Conservation (phyloP, 2,888 invertebrate species). For the Allygus modestus region DNA sequence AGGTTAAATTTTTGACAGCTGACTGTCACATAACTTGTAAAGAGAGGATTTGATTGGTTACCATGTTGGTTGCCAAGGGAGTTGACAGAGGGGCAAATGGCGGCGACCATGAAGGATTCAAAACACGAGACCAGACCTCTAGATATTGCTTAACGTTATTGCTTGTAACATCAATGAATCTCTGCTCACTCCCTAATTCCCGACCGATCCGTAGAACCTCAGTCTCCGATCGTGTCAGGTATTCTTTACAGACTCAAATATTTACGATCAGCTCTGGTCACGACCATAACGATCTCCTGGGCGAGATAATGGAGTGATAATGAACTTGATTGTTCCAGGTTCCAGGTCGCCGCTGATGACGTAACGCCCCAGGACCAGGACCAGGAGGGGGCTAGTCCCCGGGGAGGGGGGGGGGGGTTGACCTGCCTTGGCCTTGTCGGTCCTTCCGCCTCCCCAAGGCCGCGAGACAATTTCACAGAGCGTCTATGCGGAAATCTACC, state of each 20-base stretch:
- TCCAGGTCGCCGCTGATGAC: constrained; percentile 1
- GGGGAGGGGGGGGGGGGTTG: not conserved
- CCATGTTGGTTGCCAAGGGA: too few species aligned
- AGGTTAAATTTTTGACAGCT: too few species aligned
- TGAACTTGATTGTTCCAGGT: constrained; percentile 33
- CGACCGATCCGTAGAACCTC: not conserved
- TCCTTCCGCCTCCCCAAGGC: constrained; percentile 49
- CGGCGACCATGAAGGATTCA: too few species aligned
- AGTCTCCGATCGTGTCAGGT: constrained; percentile 8
- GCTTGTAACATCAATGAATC: too few species aligned
- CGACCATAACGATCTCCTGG: constrained; percentile 1
- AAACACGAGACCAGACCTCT: too few species aligned
- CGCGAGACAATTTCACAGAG: constrained; percentile 22
- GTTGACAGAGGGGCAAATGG: too few species aligned
- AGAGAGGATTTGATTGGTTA: too few species aligned
- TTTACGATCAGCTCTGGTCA: constrained; percentile 7
- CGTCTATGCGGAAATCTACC: constrained; percentile 58
- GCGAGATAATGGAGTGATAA: constrained; percentile 38
- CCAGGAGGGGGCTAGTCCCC: too few species aligned
- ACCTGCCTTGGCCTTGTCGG: constrained; percentile 55
- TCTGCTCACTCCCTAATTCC: too few species aligned
- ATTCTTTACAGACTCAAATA: not conserved
- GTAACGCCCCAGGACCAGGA: not conserved
- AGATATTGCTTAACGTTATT: too few species aligned
- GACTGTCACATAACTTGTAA: too few species aligned